Evolutionary conservation across 2,113 vertebrate species (phyloP).

Genomic region (Bos javanicus): DNA sequence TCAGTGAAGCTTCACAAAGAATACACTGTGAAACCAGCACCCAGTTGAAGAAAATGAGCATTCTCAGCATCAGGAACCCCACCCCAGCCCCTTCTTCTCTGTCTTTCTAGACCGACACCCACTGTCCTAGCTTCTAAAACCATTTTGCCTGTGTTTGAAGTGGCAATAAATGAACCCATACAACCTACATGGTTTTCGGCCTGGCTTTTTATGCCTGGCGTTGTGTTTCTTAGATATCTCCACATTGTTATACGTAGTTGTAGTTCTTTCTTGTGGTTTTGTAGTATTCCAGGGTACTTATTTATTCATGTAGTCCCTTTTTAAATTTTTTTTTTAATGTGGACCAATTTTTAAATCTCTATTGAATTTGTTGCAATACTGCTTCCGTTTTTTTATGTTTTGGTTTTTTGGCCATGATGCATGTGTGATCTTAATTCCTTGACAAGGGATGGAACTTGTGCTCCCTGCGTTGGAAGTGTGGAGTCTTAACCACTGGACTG

Average conservation of each 20-base stretch:
- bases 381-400: not conserved
- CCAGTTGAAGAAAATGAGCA: not conserved
- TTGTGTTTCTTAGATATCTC: not conserved
- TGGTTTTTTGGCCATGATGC: not conserved
- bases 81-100: not conserved
- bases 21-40: too few species aligned
- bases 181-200: accelerated
- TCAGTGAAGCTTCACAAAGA: not conserved
- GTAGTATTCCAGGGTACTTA: not conserved
- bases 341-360: not conserved
- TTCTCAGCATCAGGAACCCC: not conserved
- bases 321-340: not conserved
- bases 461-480: not conserved
- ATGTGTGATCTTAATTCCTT: not conserved
- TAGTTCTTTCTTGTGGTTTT: not conserved
- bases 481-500: not conserved
- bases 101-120: not conserved
- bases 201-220: not conserved
- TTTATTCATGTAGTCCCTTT: not conserved
- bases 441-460: not conserved
- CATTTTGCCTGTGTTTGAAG: not conserved
- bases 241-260: accelerated
- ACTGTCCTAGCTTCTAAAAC: not conserved
- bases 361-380: not conserved
- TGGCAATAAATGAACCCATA: not conserved